Percentiles rank a stretch among this genome's conserved stretches.
Evolutionary conservation across 2,888 invertebrate genomes (phyloP).

Genomic region (Conops quadrifasciatus): DNA sequence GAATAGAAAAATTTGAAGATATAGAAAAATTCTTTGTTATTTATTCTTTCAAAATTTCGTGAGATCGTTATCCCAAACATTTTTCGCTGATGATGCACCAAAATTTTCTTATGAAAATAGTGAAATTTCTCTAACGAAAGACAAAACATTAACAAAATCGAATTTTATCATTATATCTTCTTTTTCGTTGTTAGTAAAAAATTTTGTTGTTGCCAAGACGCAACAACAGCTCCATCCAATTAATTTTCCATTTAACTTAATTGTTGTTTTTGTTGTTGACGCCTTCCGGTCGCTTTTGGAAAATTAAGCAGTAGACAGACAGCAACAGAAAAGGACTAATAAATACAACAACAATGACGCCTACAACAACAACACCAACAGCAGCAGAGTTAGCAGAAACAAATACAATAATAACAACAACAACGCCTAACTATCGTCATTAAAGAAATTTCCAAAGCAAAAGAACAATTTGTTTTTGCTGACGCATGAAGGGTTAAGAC

Average conservation of each 20-base stretch:
- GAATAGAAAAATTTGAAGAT: not conserved
- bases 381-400: not conserved
- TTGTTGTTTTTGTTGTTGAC: slow-evolving; percentile 23
- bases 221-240: slow-evolving; percentile 6
- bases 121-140: not conserved
- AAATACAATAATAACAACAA: not conserved
- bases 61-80: too few relatives aligned
- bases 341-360: not conserved
- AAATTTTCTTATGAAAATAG: slow-evolving; percentile 8
- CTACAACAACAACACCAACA: not conserved
- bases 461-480: slow-evolving; percentile 19
- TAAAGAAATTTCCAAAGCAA: not conserved
- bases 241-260: slow-evolving; percentile 31
- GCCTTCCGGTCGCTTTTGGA: slow-evolving; percentile 18
- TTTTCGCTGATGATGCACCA: not conserved
- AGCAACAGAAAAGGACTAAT: not conserved
- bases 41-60: not conserved
- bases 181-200: not conserved
- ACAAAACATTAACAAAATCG: not conserved
- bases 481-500: slow-evolving; percentile 32
- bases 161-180: not conserved
- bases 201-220: not conserved
- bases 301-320: slow-evolving; percentile 12
- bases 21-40: too few relatives aligned
- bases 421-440: too few relatives aligned